These are phyloP conservation scores for Noctilio leporinus DNA, from an alignment of 2,113 vertebrate genomes.

Conservation along the genomic window DNA sequence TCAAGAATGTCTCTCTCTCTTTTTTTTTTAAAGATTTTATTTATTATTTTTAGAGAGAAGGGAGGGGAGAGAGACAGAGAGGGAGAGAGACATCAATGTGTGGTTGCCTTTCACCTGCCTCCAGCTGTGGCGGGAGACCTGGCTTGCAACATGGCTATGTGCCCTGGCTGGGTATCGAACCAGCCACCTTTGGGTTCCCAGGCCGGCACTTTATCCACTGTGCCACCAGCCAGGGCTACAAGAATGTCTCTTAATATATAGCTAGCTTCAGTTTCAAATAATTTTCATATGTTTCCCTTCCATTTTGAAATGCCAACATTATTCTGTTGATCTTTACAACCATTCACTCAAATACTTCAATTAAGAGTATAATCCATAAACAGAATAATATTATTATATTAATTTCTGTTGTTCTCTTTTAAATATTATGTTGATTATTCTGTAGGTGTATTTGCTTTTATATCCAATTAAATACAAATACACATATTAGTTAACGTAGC, in stretches of 20 bases:
- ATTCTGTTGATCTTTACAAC: not conserved
- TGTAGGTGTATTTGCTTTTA: not conserved
- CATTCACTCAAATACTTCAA: not conserved
- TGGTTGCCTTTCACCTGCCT: no score
- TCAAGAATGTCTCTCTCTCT: not conserved
- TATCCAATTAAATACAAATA: not conserved
- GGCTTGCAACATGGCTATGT: no score
- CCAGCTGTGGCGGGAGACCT: no score
- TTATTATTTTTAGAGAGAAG: no score
- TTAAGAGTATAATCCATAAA: not conserved
- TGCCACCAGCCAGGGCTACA: no score
- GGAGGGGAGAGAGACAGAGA: no score
- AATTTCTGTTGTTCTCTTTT: not conserved
- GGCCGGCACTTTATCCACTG: no score
- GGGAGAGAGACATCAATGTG: no score
- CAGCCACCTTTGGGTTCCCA: no score
- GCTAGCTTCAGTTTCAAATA: not conserved
- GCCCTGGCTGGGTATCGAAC: no score
- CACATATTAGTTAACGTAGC: not conserved
- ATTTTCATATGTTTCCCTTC: not conserved
- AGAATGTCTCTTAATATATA: not conserved
- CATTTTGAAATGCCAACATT: not conserved
- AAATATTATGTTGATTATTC: not conserved
- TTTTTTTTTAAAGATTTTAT: no score
- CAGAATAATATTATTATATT: not conserved